Percentiles rank a stretch among this genome's conserved stretches.
These are phyloP conservation scores for Gorilla gorilla DNA, from an alignment of 2,113 vertebrate species.

Conservation along the genomic window DNA sequence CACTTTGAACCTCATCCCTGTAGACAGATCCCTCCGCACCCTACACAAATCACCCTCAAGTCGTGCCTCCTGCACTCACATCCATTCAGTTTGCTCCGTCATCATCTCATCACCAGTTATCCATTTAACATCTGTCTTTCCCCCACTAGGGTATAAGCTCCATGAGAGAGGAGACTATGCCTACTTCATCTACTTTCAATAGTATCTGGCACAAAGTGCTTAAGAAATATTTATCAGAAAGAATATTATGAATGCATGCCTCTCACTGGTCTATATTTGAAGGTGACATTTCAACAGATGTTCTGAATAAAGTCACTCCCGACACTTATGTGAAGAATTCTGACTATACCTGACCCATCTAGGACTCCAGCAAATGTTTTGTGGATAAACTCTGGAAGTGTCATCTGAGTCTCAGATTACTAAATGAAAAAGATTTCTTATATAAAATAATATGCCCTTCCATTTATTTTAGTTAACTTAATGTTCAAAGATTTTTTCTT, in stretches of 20 bases:
- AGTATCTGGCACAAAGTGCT: background rate
- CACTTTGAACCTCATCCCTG: background rate
- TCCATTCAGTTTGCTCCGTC: background rate
- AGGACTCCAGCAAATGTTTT: background rate
- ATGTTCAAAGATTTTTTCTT: background rate
- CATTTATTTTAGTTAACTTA: background rate
- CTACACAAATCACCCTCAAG: background rate
- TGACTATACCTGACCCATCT: background rate
- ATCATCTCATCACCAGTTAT: background rate
- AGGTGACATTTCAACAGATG: background rate
- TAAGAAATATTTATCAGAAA: background rate
- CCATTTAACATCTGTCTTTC: background rate
- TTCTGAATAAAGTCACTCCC: background rate
- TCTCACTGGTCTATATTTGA: fast-evolving
- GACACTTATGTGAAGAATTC: background rate
- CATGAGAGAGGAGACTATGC: background rate
- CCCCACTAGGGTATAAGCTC: background rate
- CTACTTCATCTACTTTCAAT: background rate
- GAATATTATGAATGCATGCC: background rate
- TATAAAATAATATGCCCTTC: background rate
- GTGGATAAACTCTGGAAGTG: background rate
- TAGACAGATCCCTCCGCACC: fast-evolving
- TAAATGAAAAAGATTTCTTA: background rate
- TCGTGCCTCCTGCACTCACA: background rate
- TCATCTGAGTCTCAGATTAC: background rate